These are phyloP conservation scores for Calameuta filiformis DNA, from an alignment of 2,888 invertebrate species.

Conservation along the genomic window DNA sequence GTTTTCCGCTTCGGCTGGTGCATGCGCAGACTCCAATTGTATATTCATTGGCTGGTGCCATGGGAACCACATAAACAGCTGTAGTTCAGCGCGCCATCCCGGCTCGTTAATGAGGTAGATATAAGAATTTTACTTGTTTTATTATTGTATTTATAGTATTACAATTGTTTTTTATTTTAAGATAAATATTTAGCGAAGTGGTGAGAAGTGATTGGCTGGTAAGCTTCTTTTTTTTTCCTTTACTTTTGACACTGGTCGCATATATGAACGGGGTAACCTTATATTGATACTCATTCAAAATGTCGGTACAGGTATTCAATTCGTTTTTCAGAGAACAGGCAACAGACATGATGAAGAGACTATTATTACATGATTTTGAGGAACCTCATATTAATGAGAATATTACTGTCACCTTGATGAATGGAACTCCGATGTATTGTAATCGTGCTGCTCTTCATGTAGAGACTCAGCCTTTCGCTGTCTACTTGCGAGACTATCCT, in stretches of 20 bases:
- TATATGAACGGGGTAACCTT: not conserved
- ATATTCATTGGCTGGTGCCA: conserved; percentile 25
- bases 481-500: conserved; percentile 73
- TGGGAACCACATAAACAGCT: conserved; percentile 30
- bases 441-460: conserved; percentile 45
- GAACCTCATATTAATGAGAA: conserved; percentile 36
- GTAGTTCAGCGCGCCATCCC: conserved; percentile 7
- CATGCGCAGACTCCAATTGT: conserved; percentile 7
- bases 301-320: not conserved
- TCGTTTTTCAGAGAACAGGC: not conserved
- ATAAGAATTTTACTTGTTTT: not conserved
- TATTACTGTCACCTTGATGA: conserved; percentile 46
- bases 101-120: not conserved
- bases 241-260: not conserved
- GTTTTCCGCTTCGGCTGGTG: not conserved
- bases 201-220: not conserved
- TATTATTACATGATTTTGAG: conserved; percentile 52
- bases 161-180: not conserved
- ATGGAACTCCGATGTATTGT: conserved; percentile 39
- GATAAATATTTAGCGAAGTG: not conserved
- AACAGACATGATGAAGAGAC: conserved; percentile 37
- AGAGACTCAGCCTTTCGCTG: conserved; percentile 51
- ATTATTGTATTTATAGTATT: not conserved
- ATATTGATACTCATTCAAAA: not conserved
- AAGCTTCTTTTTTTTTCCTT: not conserved